A percentile compares a stretch with the other conserved stretches of the same genome.
Conservation (phyloP, 1,140 invertebrate species). For the Pomacea maculata region DNA sequence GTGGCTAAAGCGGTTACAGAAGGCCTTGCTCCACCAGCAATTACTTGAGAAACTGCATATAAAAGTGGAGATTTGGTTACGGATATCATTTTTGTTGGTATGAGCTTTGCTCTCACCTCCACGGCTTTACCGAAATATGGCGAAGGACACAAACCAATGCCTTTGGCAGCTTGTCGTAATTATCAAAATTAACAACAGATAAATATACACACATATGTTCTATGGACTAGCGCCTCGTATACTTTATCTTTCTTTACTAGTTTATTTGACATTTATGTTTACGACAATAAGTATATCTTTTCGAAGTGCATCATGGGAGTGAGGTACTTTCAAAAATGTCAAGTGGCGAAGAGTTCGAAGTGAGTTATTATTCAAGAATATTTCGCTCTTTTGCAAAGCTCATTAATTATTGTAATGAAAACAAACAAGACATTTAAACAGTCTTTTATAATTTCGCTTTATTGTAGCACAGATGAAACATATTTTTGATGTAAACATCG, state of each 20-base stretch:
- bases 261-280: background rate
- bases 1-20: background rate
- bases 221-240: no score
- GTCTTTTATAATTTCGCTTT: no score
- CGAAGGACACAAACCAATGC: background rate
- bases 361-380: constrained; percentile 7
- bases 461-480: no score
- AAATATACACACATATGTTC: no score
- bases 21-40: constrained; percentile 22
- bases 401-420: background rate
- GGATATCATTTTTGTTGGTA: constrained; percentile 35
- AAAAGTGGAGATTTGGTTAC: constrained; percentile 36
- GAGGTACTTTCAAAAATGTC: constrained; percentile 37
- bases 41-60: constrained; percentile 31
- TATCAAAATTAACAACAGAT: no score
- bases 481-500: no score
- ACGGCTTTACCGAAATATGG: background rate
- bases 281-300: background rate
- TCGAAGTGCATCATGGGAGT: constrained; percentile 35
- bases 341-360: constrained; percentile 28
- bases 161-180: background rate
- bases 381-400: background rate
- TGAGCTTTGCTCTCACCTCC: background rate
- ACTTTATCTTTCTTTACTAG: no score
- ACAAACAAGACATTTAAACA: no score